Conservation (phyloP, 1,140 invertebrate species). For the Leptinotarsa defecta region DNA sequence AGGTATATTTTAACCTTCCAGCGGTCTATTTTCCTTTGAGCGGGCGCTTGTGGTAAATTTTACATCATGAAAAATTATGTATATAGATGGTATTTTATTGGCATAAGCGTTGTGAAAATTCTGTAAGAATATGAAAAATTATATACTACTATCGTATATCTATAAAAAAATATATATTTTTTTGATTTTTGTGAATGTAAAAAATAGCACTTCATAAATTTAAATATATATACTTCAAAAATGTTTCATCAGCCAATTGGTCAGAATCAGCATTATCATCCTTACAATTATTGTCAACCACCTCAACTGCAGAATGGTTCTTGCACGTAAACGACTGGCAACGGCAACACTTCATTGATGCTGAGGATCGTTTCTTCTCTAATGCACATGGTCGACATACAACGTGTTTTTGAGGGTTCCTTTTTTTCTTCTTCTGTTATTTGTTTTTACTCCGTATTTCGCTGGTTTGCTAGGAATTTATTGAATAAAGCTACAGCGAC, state of each 20-base stretch:
- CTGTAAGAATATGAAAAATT: conserved; percentile 13
- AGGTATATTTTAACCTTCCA: too few species aligned
- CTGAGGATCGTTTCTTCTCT: too few species aligned
- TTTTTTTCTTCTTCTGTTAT: too few species aligned
- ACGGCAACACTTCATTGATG: too few species aligned
- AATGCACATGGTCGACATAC: too few species aligned
- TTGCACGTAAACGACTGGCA: too few species aligned
- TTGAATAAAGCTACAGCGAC: not conserved
- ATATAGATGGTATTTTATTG: not conserved
- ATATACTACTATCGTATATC: not conserved
- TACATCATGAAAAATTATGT: not conserved
- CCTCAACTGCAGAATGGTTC: too few species aligned
- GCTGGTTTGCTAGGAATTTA: not conserved
- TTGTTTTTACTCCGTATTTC: not conserved
- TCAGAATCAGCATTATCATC: not conserved
- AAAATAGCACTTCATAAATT: not conserved
- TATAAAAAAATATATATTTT: not conserved
- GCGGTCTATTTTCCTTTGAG: not conserved
- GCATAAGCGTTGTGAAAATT: conserved; percentile 3
- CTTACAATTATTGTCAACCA: too few species aligned
- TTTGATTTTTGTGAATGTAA: not conserved
- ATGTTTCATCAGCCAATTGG: not conserved
- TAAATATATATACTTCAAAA: not conserved
- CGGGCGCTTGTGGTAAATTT: conserved; percentile 3
- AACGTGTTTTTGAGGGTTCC: too few species aligned